Base-by-base conservation (phyloP, 2,113 vertebrate species). In the Crotalus horridus region DNA sequence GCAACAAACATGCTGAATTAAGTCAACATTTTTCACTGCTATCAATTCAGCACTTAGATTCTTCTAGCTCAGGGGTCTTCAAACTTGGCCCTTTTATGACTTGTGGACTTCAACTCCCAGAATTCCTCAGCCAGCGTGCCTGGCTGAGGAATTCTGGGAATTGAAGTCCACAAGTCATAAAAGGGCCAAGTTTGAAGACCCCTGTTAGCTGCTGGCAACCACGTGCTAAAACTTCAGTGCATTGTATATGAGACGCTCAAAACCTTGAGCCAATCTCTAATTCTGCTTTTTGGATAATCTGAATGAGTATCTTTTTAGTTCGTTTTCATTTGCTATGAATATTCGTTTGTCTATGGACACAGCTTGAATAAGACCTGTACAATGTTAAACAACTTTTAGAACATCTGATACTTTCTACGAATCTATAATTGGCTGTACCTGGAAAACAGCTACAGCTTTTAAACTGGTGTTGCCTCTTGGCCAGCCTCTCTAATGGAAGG, bases 201-300 rank as follows among this genome's bases (percentile, higher is more conserved):
- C 13, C 0, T n/a, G 29, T 21, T 39, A 20, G 58, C 17, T 33
- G 21, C 24, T 33, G 26, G 58, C 46, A 39, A 58, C 17, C 12
- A 46, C 12, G 61, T 33, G 59, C 23, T 90, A 26, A 43, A 12
- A 43, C 74, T 20, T 12, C 39, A 88, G 0, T 64, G 51, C 12
- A 59, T 4, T 4, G 29, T 94, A 93, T 56, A 94, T 91, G 94
- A 95, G 93, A 87, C 88, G 89, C 96, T 95, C 91, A 94, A 95
- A 97, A 96, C 94, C 93, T 89, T 93, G 93, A 95, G 95, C 85
- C 89, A 64, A 33, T 17, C 89, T 87, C 48, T 95, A 95, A 95
- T 93, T 88, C 48, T 95, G 93, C 92, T 86, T 91, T 69, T 59
- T 48, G n/a, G 48, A 12, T 33, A 51, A 53, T 64, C 29, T 24